A percentile compares a stretch with the other conserved stretches of the same genome.
Conservation (phyloP, 1,140 invertebrate species). For the Tetramorium parvispinum region DNA sequence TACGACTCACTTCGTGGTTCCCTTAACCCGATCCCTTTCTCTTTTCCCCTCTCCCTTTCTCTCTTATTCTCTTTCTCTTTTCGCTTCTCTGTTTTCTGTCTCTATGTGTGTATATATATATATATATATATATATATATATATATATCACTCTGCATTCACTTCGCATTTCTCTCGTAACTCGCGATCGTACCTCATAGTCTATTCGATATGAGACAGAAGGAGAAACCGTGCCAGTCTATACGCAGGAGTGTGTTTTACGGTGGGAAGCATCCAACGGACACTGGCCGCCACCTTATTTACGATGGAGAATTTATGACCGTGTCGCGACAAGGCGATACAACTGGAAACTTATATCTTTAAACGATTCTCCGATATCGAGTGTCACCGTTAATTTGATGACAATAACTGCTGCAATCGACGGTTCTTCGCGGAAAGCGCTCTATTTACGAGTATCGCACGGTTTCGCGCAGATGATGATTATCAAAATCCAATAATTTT, state of each 20-base stretch:
- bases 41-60: background rate
- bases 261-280: background rate
- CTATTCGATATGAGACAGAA: slow-evolving; percentile 16
- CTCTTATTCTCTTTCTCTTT: background rate
- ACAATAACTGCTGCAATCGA: background rate
- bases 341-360: slow-evolving; percentile 43
- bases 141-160: slow-evolving; percentile 9
- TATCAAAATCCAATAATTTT: slow-evolving; percentile 24
- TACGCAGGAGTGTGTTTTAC: slow-evolving; percentile 14
- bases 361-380: slow-evolving; percentile 56
- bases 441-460: slow-evolving; percentile 18
- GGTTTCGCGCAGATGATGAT: background rate
- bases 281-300: slow-evolving; percentile 36
- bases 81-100: background rate
- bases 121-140: background rate
- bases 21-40: slow-evolving; percentile 52
- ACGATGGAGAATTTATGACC: slow-evolving; percentile 47
- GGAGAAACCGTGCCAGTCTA: slow-evolving; percentile 29
- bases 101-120: background rate
- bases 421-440: background rate
- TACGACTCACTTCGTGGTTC: slow-evolving; percentile 72
- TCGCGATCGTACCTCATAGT: slow-evolving; percentile 51
- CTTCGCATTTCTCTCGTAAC: slow-evolving; percentile 25
- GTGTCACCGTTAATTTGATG: slow-evolving; percentile 50
- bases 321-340: slow-evolving; percentile 50